Percentiles rank a stretch among this genome's conserved stretches.
Conservation (phyloP, 1,140 invertebrate species). For the Prorops nasuta region DNA sequence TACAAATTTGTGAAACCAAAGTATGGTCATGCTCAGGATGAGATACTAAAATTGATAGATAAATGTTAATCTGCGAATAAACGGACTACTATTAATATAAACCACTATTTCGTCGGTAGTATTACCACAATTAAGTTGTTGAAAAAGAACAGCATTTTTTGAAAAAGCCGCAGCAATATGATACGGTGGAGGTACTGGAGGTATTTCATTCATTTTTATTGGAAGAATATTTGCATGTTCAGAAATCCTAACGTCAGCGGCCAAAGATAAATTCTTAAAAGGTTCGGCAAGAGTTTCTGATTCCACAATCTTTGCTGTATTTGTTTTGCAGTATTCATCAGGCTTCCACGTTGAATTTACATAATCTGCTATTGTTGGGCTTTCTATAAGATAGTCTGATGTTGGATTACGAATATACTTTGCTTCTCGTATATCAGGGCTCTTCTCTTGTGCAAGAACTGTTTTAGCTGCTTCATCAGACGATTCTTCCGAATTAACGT, state of each 20-base stretch:
- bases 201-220: constrained; percentile 35
- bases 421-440: constrained; percentile 49
- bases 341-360: constrained; percentile 52
- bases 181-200: constrained; percentile 63
- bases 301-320: constrained; percentile 50
- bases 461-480: constrained; percentile 37
- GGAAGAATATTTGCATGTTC: constrained; percentile 11
- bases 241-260: constrained; percentile 21
- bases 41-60: no score
- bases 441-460: constrained; percentile 46
- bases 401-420: constrained; percentile 50
- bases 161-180: constrained; percentile 69
- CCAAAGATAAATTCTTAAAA: constrained; percentile 28
- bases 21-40: no score
- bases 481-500: constrained; percentile 33
- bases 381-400: constrained; percentile 39
- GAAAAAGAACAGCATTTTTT: constrained; percentile 61
- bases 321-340: constrained; percentile 49
- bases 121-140: constrained; percentile 44
- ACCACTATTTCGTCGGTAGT: no score
- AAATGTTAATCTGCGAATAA: no score
- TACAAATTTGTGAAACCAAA: no score
- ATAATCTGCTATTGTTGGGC: constrained; percentile 47
- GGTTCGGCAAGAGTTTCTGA: constrained; percentile 47
- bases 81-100: no score